Base-by-base conservation (phyloP, 2,797 vertebrate genomes). In the Cryptoblepharus egeriae region DNA sequence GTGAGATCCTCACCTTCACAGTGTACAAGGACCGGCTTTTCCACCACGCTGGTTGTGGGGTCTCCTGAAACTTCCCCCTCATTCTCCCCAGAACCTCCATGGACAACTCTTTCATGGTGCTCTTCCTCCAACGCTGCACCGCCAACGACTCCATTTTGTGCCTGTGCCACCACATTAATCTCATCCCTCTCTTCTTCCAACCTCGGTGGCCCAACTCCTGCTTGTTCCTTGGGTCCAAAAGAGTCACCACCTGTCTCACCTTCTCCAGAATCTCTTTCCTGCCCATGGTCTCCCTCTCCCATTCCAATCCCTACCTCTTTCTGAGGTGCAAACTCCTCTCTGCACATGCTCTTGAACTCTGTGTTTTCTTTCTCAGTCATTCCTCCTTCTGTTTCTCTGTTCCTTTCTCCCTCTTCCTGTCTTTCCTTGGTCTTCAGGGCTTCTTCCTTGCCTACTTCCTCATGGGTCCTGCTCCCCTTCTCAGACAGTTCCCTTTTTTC, bases 281-380 rank as follows among this genome's bases (percentile, higher is more conserved):
- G 74, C 32, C 49, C 75, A 35, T 65, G 1, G 18, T 30, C 2
- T 13, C 12, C 2, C 0, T 28, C 12, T 68, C 42, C 78, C 5
- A 42, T 30, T 82, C n/a, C 82, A 55, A 24, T 7, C 16, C 77
- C 24, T 16, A 1, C 22, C 73, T 58, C 69, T 1, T 79, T 69
- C 3, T 0, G 58, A 58, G 26, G 3, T 12, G 16, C 70, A 22
- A 0, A n/a, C 32, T 84, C 74, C 13, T 78, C 30, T 37, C 35
- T 73, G 1, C 65, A 8, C 57, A 35, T 39, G 58, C 20, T 49
- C 13, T 11, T 11, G 22, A 52, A 15, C 26, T 24, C 65, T 42
- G 32, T n/a, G 2, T 42, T 64, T 61, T 64, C 65, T 24, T 75
- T 30, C 2, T 5, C 71, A 24, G 9, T 4, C 1, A 57, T 58